Percentiles rank a stretch among this genome's conserved stretches.
Evolutionary conservation across 2,113 vertebrate species (phyloP).

Genomic region (Neolamprologus fasciatus): DNA sequence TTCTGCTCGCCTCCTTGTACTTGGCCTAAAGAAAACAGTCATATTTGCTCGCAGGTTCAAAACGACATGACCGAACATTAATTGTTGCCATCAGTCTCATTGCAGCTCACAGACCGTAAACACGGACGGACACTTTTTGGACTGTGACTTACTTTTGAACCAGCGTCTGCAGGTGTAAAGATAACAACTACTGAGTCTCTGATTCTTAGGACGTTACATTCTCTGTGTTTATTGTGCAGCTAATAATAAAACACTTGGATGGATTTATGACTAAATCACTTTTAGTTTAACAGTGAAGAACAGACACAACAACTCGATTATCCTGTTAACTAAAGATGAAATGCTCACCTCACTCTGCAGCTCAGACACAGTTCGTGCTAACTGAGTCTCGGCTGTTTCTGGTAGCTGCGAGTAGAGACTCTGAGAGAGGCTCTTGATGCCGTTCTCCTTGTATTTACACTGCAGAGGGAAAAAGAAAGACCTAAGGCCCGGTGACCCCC

Average conservation of each 20-base stretch:
- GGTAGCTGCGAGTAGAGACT: slow-evolving; percentile 51
- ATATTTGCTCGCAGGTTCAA: not conserved
- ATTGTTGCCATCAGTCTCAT: not conserved
- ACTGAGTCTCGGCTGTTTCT: slow-evolving; percentile 13
- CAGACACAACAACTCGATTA: not conserved
- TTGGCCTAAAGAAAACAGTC: slow-evolving; percentile 42
- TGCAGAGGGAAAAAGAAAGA: not conserved
- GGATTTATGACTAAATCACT: rapidly evolving
- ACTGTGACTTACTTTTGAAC: not conserved
- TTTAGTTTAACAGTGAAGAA: not conserved
- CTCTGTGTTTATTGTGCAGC: not conserved
- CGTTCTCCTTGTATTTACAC: slow-evolving; percentile 51
- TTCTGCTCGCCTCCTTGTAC: slow-evolving; percentile 76
- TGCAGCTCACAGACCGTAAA: rapidly evolving
- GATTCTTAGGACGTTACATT: rapidly evolving
- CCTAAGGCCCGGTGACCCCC: rapidly evolving
- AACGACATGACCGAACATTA: slow-evolving; percentile 16
- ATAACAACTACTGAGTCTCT: rapidly evolving
- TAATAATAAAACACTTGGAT: not conserved
- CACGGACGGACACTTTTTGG: rapidly evolving
- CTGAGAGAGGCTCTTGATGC: not conserved
- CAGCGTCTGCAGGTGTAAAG: not conserved
- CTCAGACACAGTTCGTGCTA: slow-evolving; percentile 54
- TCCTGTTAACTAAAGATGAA: not conserved
- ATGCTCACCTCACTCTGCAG: slow-evolving; percentile 72